Evolutionary conservation across 2,797 vertebrate species (phyloP).

Genomic region (Valencia hispanica): DNA sequence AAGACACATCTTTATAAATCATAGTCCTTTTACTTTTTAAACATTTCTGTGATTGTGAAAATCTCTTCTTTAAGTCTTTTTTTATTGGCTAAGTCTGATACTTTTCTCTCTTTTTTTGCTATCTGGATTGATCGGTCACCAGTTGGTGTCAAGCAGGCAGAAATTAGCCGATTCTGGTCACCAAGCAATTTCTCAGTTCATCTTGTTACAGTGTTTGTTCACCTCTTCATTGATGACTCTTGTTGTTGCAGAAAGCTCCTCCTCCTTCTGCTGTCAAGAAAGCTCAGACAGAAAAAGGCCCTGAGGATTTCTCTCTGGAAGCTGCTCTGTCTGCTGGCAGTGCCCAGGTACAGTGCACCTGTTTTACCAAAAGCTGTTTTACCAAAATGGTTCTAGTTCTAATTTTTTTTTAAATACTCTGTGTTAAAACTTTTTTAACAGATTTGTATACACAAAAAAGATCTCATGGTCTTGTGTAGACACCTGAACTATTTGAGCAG

Average conservation of each 20-base stretch:
- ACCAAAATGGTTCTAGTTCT: not conserved
- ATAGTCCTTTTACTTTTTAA: not conserved
- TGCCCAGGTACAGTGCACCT: slow-evolving; percentile 2
- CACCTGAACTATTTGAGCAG: no score
- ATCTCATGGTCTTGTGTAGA: no score
- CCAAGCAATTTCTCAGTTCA: no score
- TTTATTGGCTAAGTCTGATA: no score
- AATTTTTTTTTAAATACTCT: no score
- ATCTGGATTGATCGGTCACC: no score
- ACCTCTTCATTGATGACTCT: not conserved
- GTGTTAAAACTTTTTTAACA: no score
- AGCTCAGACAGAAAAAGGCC: not conserved
- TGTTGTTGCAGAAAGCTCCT: slow-evolving; percentile 12
- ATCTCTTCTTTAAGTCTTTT: no score
- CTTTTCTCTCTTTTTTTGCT: no score
- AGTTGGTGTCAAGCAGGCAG: not conserved
- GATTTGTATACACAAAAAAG: not conserved
- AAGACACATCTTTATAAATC: not conserved
- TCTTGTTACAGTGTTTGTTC: not conserved
- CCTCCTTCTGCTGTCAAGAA: slow-evolving; percentile 13
- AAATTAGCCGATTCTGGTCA: not conserved
- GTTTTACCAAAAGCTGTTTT: not conserved
- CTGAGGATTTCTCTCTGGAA: slow-evolving; percentile 6
- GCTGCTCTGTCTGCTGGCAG: slow-evolving; percentile 10
- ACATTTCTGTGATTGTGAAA: no score